A percentile compares a stretch with the other conserved stretches of the same genome.
Evolutionary conservation across 2,888 invertebrate species (phyloP).

Genomic region (Byasa hedistus): DNA sequence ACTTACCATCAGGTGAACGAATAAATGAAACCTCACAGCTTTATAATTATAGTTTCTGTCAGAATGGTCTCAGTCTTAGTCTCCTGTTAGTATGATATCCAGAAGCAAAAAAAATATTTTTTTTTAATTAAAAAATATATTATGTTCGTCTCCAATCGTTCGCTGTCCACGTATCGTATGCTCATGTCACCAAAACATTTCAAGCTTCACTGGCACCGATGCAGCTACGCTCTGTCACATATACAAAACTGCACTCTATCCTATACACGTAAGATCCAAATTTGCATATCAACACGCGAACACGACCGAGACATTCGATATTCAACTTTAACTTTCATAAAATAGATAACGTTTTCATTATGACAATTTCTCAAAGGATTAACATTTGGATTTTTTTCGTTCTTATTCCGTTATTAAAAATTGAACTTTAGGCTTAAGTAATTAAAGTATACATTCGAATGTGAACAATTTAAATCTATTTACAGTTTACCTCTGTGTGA

Average conservation of each 20-base stretch:
- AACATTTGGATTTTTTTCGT: conserved; percentile 47
- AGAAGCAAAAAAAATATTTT: too few relatives aligned
- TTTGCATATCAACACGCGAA: conserved; percentile 43
- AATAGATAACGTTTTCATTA: conserved; percentile 42
- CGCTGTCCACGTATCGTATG: conserved; percentile 51
- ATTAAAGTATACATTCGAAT: conserved; percentile 41
- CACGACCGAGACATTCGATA: conserved; percentile 31
- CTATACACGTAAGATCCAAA: conserved; percentile 39
- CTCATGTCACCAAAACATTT: conserved; percentile 79
- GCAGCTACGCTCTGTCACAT: conserved; percentile 41
- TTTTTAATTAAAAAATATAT: too few relatives aligned
- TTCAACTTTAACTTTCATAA: conserved; percentile 31
- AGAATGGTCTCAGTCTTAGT: too few relatives aligned
- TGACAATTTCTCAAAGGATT: conserved; percentile 39
- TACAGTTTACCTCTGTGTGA: conserved; percentile 56
- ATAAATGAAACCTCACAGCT: too few relatives aligned
- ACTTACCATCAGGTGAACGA: too few relatives aligned
- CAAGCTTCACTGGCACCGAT: conserved; percentile 60
- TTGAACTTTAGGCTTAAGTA: conserved; percentile 25
- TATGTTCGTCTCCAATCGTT: conserved; percentile 29
- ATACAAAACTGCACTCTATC: conserved; percentile 39
- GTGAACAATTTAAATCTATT: conserved; percentile 54
- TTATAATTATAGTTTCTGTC: too few relatives aligned
- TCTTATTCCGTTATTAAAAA: conserved; percentile 30
- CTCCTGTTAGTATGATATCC: too few relatives aligned